These are phyloP conservation scores for Brachyrhaphis roseni DNA, from an alignment of 2,797 vertebrate species.

Conservation along the genomic window DNA sequence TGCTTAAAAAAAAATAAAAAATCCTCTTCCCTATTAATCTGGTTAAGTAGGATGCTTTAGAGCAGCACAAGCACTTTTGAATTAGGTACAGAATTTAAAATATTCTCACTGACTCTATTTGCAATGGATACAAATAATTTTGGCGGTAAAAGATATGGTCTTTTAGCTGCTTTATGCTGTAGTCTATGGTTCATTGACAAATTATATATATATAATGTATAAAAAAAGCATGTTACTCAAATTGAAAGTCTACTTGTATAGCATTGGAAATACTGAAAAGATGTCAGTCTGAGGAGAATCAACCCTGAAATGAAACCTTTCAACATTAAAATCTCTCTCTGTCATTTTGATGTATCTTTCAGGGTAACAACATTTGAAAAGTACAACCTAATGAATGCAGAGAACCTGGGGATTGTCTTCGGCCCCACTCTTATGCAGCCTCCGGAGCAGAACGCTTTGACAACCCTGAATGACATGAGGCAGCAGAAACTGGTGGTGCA, in stretches of 20 bases:
- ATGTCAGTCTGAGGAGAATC: background rate
- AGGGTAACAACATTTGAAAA: conserved; percentile 96
- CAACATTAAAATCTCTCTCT: background rate
- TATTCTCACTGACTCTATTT: background rate
- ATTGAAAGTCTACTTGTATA: background rate
- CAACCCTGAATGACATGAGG: conserved; percentile 96
- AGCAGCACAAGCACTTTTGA: background rate
- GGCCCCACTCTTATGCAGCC: conserved; percentile 98
- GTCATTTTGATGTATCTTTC: conserved; percentile 29
- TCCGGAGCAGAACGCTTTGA: conserved; percentile 92
- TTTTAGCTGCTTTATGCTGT: background rate
- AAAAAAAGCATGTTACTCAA: background rate
- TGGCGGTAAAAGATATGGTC: background rate
- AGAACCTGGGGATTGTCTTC: conserved; percentile 97
- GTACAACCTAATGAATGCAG: conserved; percentile 97
- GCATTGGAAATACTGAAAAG: background rate
- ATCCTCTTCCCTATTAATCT: background rate
- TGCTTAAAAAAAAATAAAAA: background rate
- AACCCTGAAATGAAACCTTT: background rate
- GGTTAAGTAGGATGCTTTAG: background rate
- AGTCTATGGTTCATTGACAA: background rate
- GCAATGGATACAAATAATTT: background rate
- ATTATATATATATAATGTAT: background rate
- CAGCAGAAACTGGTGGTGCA: conserved; percentile 97
- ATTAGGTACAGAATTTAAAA: background rate